Conservation (phyloP, 2,888 invertebrate genomes). For the Eucera pruinosa region DNA sequence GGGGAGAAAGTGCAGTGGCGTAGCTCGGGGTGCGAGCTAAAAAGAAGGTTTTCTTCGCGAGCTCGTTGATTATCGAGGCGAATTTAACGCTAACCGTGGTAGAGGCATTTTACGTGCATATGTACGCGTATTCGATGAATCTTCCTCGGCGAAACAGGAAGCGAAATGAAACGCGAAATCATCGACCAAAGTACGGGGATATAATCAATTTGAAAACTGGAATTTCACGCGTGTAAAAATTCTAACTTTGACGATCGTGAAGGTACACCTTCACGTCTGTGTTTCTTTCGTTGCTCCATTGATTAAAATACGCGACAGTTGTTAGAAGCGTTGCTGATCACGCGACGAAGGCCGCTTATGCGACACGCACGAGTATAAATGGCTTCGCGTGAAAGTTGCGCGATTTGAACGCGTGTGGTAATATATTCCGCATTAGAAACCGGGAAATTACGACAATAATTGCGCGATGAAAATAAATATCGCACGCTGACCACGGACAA, state of each 20-base stretch:
- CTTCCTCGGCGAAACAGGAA: too few species aligned
- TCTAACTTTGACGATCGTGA: too few species aligned
- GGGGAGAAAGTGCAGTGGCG: constrained; percentile 13
- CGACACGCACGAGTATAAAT: constrained; percentile 29
- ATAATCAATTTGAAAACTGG: too few species aligned
- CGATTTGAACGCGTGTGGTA: constrained; percentile 1
- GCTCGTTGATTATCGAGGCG: constrained; percentile 17
- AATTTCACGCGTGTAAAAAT: too few species aligned
- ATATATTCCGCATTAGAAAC: constrained; percentile 10
- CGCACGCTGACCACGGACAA: constrained; percentile 17
- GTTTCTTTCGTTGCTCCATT: too few species aligned
- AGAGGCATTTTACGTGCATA: too few species aligned
- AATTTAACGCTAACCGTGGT: constrained; percentile 7
- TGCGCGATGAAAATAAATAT: constrained; percentile 45
- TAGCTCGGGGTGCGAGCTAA: constrained; percentile 4
- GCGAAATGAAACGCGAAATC: too few species aligned
- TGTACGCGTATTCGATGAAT: too few species aligned
- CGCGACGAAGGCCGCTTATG: constrained; percentile 12
- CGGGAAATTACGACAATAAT: constrained; percentile 37
- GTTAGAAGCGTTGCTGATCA: not conserved
- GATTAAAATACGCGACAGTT: too few species aligned
- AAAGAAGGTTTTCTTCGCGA: constrained; percentile 23
- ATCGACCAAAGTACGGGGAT: too few species aligned
- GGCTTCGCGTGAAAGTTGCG: constrained; percentile 11
- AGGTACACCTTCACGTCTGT: too few species aligned